phyloP scores from a whole-genome alignment of 1,140 invertebrate genomes.

The Gryon sp. region DNA sequence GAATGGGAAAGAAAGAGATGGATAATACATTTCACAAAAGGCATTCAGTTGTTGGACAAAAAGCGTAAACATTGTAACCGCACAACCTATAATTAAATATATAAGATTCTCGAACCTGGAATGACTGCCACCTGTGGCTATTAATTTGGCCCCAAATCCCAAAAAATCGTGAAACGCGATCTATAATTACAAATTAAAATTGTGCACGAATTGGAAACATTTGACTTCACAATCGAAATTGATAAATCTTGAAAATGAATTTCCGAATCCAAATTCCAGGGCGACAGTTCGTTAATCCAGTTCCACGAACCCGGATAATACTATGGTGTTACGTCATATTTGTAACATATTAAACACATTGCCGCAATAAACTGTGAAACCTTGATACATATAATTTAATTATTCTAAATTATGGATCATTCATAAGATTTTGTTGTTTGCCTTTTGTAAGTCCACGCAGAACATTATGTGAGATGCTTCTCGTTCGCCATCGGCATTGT shows the following conservation, averaged over 20 bases:
- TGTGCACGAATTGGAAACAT: slow-evolving; percentile 1
- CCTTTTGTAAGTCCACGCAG: slow-evolving; percentile 35
- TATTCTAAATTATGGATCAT: slow-evolving; percentile 64
- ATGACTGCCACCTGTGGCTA: slow-evolving; percentile 26
- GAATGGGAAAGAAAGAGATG: too few species aligned
- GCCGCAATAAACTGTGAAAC: slow-evolving; percentile 48
- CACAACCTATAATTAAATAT: slow-evolving; percentile 20
- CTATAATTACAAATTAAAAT: slow-evolving; percentile 59
- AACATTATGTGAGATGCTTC: slow-evolving; percentile 43
- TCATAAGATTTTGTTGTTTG: slow-evolving; percentile 53
- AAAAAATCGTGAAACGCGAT: slow-evolving; percentile 17
- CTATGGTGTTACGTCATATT: slow-evolving; percentile 22
- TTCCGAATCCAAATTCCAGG: slow-evolving; percentile 44
- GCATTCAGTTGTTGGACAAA: background rate
- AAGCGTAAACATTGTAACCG: background rate
- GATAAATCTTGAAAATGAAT: slow-evolving; percentile 60
- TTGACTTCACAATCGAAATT: slow-evolving; percentile 46
- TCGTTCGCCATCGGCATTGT: slow-evolving; percentile 67
- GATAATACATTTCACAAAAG: background rate
- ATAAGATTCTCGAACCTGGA: slow-evolving; percentile 6
- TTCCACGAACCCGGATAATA: slow-evolving; percentile 49
- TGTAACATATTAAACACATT: slow-evolving; percentile 55
- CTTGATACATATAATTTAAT: slow-evolving; percentile 66
- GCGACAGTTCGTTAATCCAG: slow-evolving; percentile 57
- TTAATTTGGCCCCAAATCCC: slow-evolving; percentile 18